Evolutionary conservation across 1,140 invertebrate species (phyloP).

Genomic region (Drosophila eugracilis): DNA sequence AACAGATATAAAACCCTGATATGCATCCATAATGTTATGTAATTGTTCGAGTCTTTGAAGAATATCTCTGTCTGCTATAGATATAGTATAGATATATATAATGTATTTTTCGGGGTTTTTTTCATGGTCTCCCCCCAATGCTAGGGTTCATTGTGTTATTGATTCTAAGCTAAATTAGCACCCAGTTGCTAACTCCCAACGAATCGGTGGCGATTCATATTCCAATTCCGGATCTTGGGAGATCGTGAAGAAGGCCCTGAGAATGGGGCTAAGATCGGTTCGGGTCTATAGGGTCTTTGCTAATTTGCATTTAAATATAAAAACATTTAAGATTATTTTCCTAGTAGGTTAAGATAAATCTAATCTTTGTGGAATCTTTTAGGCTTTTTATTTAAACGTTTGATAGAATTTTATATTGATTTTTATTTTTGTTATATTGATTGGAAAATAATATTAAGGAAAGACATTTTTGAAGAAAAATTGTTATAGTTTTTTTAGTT

Average conservation of each 20-base stretch:
- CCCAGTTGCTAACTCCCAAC: slow-evolving; percentile 58
- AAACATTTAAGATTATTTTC: too few relatives aligned
- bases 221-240: slow-evolving; percentile 29
- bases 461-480: too few relatives aligned
- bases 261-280: not conserved
- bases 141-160: slow-evolving; percentile 57
- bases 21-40: slow-evolving; percentile 33
- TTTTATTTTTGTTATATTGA: too few relatives aligned
- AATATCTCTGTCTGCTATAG: slow-evolving; percentile 33
- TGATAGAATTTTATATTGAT: too few relatives aligned
- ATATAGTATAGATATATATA: not conserved
- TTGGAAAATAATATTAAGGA: too few relatives aligned
- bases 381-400: too few relatives aligned
- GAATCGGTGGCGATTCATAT: slow-evolving; percentile 24
- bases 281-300: too few relatives aligned
- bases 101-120: slow-evolving; percentile 7
- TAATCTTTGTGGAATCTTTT: slow-evolving; percentile 2
- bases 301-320: not conserved
- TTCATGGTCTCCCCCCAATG: slow-evolving; percentile 18
- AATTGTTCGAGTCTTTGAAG: slow-evolving; percentile 54
- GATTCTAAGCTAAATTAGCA: slow-evolving; percentile 56
- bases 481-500: too few relatives aligned
- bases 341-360: too few relatives aligned
- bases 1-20: slow-evolving; percentile 7
- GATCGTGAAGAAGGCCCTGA: slow-evolving; percentile 9